Base-by-base conservation (phyloP, 2,888 invertebrate genomes). In the Ligdia adustata region DNA sequence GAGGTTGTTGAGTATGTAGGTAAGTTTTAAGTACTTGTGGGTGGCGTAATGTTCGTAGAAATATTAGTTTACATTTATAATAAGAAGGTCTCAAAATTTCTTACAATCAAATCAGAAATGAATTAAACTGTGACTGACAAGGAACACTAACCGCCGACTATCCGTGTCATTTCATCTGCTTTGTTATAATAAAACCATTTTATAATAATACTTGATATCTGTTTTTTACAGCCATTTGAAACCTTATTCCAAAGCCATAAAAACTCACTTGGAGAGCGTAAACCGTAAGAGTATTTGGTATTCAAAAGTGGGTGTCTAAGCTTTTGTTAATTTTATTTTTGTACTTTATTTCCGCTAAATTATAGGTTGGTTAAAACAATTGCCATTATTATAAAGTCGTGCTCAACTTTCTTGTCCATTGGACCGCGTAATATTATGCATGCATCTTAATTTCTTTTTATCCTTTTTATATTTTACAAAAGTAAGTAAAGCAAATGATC, bases 351-450 rank as follows among this genome's bases (percentile, higher is more conserved):
- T 52, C 34, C 32, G 28, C 43, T 40, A 55, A 50, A 60, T 52
- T 45, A 53, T 45, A 50, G 49, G 24, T 34, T 26, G 38, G 40
- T 31, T 26, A 39, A 57, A 51, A 57, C 51, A 60, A 57, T 55
- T 44, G 52, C 14, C n/a, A 43, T 33, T 45, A 47, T 51, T 56
- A 37, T 22, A 41, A 44, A 35, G 41, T n/a, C 32, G 48, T 39
- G n/a, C 18, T 33, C 5, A 33, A 38, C 50, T 55, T 55, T 55
- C 54, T 34, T 40, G 45, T 44, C 40, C 27, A 46, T 43, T 50
- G 38, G 44, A 26, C 38, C 40, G 41, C 29, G 44, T 32, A 35
- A 29, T 45, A 34, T 14, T 22, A 31, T 31, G 7, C 28, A n/a
- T 9, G 18, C 18, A 18, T 16, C 16, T 16, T 5, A n/a, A n/a